Evolutionary conservation across 2,113 vertebrate species (phyloP), one percentile per base, ranked within the genome.

Genomic region (Tragelaphus buxtoni): DNA sequence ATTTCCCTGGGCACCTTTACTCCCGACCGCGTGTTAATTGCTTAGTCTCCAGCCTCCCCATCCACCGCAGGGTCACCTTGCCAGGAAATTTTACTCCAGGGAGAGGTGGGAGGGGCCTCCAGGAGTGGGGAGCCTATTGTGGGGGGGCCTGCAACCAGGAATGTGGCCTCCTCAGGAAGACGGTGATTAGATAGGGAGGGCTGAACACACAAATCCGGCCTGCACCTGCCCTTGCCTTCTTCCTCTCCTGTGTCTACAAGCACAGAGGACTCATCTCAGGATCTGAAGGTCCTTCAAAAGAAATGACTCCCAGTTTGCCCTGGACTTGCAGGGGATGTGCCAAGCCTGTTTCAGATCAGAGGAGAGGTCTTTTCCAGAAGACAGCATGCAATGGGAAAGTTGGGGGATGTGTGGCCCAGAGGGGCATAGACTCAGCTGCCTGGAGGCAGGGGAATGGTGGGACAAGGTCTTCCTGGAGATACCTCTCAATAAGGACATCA

Each of bases 11-110:
- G 96, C 84, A 60, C 88, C 69, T 95, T 74, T 58, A 63, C 96
- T 96, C 92, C 97, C 18, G 0, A 79, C 96, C 82, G 93, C 49
- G 88, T 85, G 84, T n/a, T 98, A 96, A 98, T 97, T 97, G 90
- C 96, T 97, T 95, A 51, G 42, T 91, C 89, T 95, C 65, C 55
- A 95, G 74, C 84, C 45, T 95, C 91, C 42, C 12, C 88, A 35
- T 69, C 51, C 3, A 86, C 42, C 2, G 18, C 82, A 88, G 87
- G 65, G 95, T 98, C 93, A 98, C 97, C 96, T 97, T 98, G 96
- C 22, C 94, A 90, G 30, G 60, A 12, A 89, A 69, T 39, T 88
- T 84, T 39, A 35, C 61, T 49, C 32, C 11, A 49, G 22, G 22
- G 8, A 24, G 51, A 28, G 17, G 11, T 32, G 6, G 35, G 24